Evolutionary conservation across 2,113 vertebrate species (phyloP).

Genomic region (Tympanuchus pallidicinctus): DNA sequence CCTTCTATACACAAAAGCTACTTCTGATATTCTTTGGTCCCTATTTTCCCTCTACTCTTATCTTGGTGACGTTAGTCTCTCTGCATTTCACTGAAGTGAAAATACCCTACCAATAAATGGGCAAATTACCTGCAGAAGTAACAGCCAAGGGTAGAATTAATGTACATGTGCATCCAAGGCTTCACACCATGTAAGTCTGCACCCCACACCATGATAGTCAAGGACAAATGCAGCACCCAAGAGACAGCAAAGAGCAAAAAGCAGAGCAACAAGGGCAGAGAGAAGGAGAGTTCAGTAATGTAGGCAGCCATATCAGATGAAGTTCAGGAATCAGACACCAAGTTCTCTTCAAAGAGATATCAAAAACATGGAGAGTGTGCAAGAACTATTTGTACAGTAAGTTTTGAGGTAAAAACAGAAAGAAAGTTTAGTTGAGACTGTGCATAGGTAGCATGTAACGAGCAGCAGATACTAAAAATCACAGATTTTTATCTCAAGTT

Average conservation of each 20-base stretch:
- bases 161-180: conserved; percentile 78
- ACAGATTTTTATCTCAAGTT: not conserved
- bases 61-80: conserved; percentile 18
- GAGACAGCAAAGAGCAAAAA: conserved; percentile 83
- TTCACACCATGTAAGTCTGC: conserved; percentile 78
- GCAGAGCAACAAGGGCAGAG: conserved; percentile 81
- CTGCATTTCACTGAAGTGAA: conserved; percentile 49
- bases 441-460: conserved; percentile 4
- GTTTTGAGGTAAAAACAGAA: conserved; percentile 35
- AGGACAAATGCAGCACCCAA: conserved; percentile 82
- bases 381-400: conserved; percentile 29
- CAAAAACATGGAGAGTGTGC: conserved; percentile 44
- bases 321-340: conserved; percentile 74
- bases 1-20: not conserved
- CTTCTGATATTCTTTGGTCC: not conserved
- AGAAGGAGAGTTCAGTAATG: conserved; percentile 80
- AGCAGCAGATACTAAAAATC: not conserved
- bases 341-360: conserved; percentile 64
- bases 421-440: conserved; percentile 57
- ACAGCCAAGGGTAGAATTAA: conserved; percentile 82
- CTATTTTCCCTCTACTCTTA: conserved; percentile 3
- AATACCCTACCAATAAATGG: conserved; percentile 73
- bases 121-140: conserved; percentile 83
- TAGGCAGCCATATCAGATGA: conserved; percentile 72
- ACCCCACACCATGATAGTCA: conserved; percentile 83